A percentile compares a stretch with the other conserved stretches of the same genome.
phyloP scores from a whole-genome alignment of 2,888 invertebrate species.

The Meliscaeva auricollis region DNA sequence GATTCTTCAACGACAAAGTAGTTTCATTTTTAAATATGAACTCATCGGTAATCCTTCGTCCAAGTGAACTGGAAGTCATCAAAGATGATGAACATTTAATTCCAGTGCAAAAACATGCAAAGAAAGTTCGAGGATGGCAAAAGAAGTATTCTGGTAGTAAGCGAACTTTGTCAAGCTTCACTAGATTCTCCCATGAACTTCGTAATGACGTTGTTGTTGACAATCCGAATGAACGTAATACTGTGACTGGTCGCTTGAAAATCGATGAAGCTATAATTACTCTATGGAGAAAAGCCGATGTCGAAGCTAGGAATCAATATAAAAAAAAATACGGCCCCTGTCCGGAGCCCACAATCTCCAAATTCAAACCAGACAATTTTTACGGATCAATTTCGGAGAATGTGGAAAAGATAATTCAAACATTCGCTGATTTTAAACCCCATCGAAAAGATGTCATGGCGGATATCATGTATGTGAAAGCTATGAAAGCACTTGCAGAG shows the following conservation, averaged over 20 bases:
- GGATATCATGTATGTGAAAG: conserved; percentile 91
- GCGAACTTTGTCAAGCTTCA: conserved; percentile 85
- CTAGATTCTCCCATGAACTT: conserved; percentile 86
- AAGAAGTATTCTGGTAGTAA: conserved; percentile 85
- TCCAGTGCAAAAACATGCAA: conserved; percentile 85
- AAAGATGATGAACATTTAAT: conserved; percentile 86
- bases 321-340: conserved; percentile 85
- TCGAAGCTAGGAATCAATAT: conserved; percentile 85
- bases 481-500: conserved; percentile 90
- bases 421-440: conserved; percentile 85
- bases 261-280: conserved; percentile 87
- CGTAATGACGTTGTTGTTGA: conserved; percentile 85
- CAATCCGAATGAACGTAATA: conserved; percentile 84
- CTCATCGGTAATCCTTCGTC: conserved; percentile 87
- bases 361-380: conserved; percentile 89
- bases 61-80: conserved; percentile 86
- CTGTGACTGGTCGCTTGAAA: conserved; percentile 86
- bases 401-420: conserved; percentile 88
- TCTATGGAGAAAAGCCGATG: conserved; percentile 88
- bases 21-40: conserved; percentile 96
- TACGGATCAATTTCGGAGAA: conserved; percentile 95
- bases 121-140: conserved; percentile 87
- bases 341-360: conserved; percentile 91
- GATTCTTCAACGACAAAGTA: conserved; percentile 92
- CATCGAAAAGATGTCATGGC: conserved; percentile 85